Percentiles rank a stretch among this genome's conserved stretches.
These are phyloP conservation scores for Campylorhamphus procurvoides DNA, from an alignment of 2,113 vertebrate genomes.

Conservation along the genomic window DNA sequence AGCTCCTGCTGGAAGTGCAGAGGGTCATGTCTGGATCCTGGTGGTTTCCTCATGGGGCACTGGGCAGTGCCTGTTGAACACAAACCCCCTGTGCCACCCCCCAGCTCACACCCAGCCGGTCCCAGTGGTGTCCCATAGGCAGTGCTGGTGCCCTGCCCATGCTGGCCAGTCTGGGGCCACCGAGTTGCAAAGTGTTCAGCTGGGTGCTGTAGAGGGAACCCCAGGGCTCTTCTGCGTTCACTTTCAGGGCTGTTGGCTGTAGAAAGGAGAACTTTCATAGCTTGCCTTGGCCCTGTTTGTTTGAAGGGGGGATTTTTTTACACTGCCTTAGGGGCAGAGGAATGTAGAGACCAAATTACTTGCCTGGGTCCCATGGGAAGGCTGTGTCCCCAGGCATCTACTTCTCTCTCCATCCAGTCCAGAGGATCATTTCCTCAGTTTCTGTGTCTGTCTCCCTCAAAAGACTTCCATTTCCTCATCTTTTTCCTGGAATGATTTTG, in stretches of 20 bases:
- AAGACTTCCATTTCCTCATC: background rate
- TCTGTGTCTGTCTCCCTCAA: background rate
- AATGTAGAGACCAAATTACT: background rate
- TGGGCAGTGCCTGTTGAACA: background rate
- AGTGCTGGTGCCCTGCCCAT: background rate
- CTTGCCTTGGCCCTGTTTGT: background rate
- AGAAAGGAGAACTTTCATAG: background rate
- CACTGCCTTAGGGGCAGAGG: background rate
- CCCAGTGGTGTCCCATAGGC: rapidly evolving
- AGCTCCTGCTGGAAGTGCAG: background rate
- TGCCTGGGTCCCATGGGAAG: rapidly evolving
- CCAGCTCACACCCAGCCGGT: rapidly evolving
- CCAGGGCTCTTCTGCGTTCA: background rate
- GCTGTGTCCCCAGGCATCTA: background rate
- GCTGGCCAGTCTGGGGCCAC: background rate
- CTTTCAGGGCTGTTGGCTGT: background rate
- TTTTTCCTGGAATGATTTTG: background rate
- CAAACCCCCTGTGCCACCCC: rapidly evolving
- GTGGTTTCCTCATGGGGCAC: rapidly evolving
- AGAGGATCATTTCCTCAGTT: background rate
- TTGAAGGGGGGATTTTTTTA: background rate
- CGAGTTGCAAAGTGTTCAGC: background rate
- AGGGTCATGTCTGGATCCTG: background rate
- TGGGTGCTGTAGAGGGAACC: background rate
- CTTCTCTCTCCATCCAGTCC: background rate